Percentiles rank a stretch among this genome's conserved stretches.
phyloP scores from a whole-genome alignment of 2,797 vertebrate genomes.

The Liasis olivaceus region DNA sequence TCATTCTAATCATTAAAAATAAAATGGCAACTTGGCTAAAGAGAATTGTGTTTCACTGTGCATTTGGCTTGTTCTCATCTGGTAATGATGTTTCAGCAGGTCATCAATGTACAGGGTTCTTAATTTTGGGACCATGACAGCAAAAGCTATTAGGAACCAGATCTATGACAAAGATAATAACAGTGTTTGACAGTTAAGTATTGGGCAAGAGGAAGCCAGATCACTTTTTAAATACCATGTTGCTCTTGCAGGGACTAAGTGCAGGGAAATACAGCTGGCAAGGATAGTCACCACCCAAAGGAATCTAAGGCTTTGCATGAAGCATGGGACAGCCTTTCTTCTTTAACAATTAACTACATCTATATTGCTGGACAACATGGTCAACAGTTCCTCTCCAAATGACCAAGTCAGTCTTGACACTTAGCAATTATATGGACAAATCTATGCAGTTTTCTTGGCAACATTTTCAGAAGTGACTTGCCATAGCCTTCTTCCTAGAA shows the following conservation, averaged over 20 bases:
- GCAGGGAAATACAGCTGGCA: background rate
- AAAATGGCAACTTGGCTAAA: background rate
- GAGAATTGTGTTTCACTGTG: background rate
- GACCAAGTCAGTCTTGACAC: background rate
- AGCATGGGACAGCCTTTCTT: background rate
- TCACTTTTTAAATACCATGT: slow-evolving; percentile 2
- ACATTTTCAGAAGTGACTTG: background rate
- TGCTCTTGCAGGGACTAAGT: slow-evolving; percentile 16
- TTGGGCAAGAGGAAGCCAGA: background rate
- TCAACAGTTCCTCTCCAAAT: background rate
- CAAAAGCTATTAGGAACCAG: slow-evolving; percentile 19
- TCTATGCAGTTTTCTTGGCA: background rate
- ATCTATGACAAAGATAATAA: slow-evolving; percentile 15
- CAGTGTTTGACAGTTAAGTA: slow-evolving; percentile 16
- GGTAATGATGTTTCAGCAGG: slow-evolving; percentile 20
- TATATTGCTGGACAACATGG: background rate
- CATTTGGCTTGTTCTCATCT: background rate
- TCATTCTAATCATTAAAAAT: slow-evolving; percentile 5
- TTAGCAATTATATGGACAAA: background rate
- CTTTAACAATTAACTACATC: background rate
- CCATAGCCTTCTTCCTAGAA: background rate
- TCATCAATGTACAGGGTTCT: background rate
- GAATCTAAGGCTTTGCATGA: background rate
- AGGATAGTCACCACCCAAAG: background rate
- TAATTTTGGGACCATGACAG: background rate